Base-by-base conservation (phyloP, 2,888 invertebrate species). In the Apamea anceps region DNA sequence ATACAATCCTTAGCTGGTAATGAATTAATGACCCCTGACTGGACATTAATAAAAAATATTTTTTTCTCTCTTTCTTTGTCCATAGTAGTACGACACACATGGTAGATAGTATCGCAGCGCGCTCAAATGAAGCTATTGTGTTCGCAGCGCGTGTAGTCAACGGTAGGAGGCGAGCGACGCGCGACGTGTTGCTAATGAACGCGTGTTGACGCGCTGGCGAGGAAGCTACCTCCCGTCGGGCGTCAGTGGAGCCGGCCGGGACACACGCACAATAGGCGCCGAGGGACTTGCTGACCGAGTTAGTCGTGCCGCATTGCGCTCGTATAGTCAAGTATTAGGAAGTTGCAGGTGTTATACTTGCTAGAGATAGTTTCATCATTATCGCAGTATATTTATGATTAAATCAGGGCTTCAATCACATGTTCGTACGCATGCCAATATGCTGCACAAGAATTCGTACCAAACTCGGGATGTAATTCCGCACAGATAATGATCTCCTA, bases 281-380 rank as follows among this genome's bases (percentile, higher is more conserved):
- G 18, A 60, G 71, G 71, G 37, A 60, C 12, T 42, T n/a, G 15
- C 15, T 42, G 57, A n/a, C 72, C 57, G 57, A 72, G 57, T 71
- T 71, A n/a, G n/a, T 57, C n/a, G 37, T n/a, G 37, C 28, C 72
- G 37, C 18, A 37, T n/a, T 42, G 72, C 6, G 57, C 57, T 60
- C 42, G 57, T 57, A 3, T 21, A 51, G 13, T 28, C 45, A 45
- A 45, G 18, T 45, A 10, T 6, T n/a, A n/a, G 67, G n/a, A 67
- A n/a, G n/a, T 68, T n/a, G n/a, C n/a, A 68, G n/a, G 6, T 45
- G 66, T 42, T 42, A 37, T 15, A 42, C 25, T 42, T n/a, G 15
- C 8, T 67, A 66, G n/a, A 42, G 25, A 42, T n/a, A 42, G 66
- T 67, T 67, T 15, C 15, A n/a, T 42, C n/a, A n/a, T n/a, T n/a